Evolutionary conservation across 2,888 invertebrate species (phyloP).

Genomic region (Theodoxus fluviatilis): DNA sequence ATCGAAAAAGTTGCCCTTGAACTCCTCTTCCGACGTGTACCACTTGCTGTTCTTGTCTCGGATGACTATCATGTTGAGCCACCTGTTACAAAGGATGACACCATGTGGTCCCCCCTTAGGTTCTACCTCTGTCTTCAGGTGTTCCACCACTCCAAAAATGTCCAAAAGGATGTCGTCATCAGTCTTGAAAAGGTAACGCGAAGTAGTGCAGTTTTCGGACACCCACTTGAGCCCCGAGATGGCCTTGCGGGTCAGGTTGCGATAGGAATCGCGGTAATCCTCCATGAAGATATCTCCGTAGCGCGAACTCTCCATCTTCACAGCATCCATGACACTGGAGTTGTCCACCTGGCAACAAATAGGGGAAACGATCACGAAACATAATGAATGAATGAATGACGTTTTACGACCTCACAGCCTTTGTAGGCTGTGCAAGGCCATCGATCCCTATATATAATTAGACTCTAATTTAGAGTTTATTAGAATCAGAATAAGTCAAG

Average conservation of each 20-base stretch:
- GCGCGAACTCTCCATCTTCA: conserved; percentile 52
- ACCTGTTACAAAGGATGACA: conserved; percentile 63
- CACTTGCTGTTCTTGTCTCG: conserved; percentile 66
- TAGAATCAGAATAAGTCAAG: too few relatives aligned
- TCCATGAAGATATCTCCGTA: conserved; percentile 63
- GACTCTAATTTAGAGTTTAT: too few relatives aligned
- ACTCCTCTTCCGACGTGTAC: conserved; percentile 65
- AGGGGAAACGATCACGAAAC: too few relatives aligned
- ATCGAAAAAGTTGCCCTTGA: conserved; percentile 62
- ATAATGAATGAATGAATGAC: too few relatives aligned
- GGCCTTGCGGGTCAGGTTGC: conserved; percentile 67
- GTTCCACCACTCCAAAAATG: conserved; percentile 64
- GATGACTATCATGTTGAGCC: conserved; percentile 63
- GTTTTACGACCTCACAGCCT: too few relatives aligned
- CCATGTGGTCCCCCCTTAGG: conserved; percentile 34
- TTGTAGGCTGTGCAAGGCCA: too few relatives aligned
- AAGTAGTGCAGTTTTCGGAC: conserved; percentile 58
- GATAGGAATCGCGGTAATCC: conserved; percentile 65
- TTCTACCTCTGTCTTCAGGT: conserved; percentile 36
- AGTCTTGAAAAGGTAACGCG: conserved; percentile 64
- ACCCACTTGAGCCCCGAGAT: conserved; percentile 66
- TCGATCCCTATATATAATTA: too few relatives aligned
- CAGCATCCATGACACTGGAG: conserved; percentile 41
- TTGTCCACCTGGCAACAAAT: conserved; percentile 45
- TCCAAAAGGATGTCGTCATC: conserved; percentile 68